Conservation (phyloP, 2,797 vertebrate species). For the Scolopax rusticola region DNA sequence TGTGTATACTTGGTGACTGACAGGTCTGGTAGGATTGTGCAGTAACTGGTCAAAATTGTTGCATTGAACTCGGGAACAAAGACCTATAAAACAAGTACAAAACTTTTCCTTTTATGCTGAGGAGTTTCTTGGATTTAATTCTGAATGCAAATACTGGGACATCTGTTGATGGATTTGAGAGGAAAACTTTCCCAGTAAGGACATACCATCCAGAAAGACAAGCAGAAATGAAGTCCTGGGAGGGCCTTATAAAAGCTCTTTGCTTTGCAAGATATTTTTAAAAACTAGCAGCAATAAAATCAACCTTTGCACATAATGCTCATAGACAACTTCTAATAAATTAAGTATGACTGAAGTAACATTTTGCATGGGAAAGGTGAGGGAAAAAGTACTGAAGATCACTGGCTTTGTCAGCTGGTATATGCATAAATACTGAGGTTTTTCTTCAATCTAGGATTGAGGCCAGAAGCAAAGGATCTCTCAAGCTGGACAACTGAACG, state of each 20-base stretch:
- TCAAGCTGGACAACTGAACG: not conserved
- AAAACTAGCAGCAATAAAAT: not conserved
- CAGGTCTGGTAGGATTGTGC: not conserved
- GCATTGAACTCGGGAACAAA: not conserved
- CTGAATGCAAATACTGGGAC: not conserved
- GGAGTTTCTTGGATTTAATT: not conserved
- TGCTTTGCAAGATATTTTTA: not conserved
- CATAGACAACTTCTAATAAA: not conserved
- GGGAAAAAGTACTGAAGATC: not conserved
- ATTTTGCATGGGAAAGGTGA: not conserved
- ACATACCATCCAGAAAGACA: not conserved
- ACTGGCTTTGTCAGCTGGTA: not conserved
- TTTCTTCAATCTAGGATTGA: not conserved
- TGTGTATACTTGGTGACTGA: not conserved
- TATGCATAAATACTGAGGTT: not conserved
- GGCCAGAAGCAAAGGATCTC: not conserved
- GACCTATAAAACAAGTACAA: not conserved
- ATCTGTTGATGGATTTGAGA: not conserved
- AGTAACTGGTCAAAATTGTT: not conserved
- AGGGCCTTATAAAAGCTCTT: not conserved
- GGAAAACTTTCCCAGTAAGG: not conserved
- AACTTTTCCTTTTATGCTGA: not conserved
- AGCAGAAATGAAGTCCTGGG: not conserved
- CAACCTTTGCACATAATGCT: not conserved
- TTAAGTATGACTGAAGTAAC: rapidly evolving